Percentiles rank a stretch among this genome's conserved stretches.
Evolutionary conservation across 2,113 vertebrate genomes (phyloP).

Genomic region (Protomyctophum bolini): DNA sequence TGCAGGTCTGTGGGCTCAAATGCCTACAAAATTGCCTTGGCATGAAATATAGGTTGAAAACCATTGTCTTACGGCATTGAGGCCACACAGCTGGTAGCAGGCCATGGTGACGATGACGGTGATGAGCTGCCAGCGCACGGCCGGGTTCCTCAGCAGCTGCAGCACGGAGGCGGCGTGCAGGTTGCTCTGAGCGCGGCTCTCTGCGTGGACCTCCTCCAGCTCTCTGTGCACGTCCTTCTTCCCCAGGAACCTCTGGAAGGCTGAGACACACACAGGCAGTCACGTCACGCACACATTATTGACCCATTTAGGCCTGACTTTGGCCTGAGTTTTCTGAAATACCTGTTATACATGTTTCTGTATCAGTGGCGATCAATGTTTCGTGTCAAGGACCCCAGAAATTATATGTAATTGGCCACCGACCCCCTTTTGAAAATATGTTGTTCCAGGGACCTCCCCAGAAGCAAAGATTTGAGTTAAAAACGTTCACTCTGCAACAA

Average conservation of each 20-base stretch:
- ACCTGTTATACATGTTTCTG: background rate
- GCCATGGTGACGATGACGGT: slow-evolving; percentile 88
- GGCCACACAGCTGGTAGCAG: slow-evolving; percentile 94
- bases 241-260: slow-evolving; percentile 88
- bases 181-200: slow-evolving; percentile 81
- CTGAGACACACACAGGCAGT: slow-evolving; percentile 68
- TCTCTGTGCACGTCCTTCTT: slow-evolving; percentile 85
- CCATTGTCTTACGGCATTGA: slow-evolving; percentile 87
- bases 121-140: slow-evolving; percentile 87
- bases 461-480: no score
- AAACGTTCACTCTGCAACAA: no score
- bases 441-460: no score
- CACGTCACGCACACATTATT: slow-evolving; percentile 3
- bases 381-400: no score
- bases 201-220: slow-evolving; percentile 85
- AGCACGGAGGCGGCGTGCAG: slow-evolving; percentile 71
- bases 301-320: background rate
- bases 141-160: slow-evolving; percentile 78
- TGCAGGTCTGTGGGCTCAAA: no score
- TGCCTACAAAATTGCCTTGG: background rate
- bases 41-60: background rate
- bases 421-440: no score
- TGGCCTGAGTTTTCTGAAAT: no score
- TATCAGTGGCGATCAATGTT: background rate
- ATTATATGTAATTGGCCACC: no score